Percentiles rank a stretch among this genome's conserved stretches.
phyloP scores from a whole-genome alignment of 2,888 invertebrate species.

The Antitype chi region DNA sequence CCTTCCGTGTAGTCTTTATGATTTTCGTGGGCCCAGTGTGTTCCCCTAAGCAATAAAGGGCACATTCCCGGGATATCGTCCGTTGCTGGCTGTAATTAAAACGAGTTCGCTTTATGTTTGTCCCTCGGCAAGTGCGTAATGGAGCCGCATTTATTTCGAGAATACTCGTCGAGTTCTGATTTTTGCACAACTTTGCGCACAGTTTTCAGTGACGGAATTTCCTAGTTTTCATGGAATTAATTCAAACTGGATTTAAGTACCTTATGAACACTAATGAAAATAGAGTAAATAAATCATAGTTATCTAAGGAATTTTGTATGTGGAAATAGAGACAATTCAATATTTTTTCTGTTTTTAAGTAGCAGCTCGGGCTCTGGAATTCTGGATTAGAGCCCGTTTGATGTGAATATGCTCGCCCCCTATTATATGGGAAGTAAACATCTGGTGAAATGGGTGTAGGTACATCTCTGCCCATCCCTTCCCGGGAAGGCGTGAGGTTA shows the following conservation, averaged over 20 bases:
- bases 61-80: slow-evolving; percentile 55
- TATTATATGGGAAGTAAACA: no score
- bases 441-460: no score
- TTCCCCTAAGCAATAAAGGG: slow-evolving; percentile 54
- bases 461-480: no score
- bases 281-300: not conserved
- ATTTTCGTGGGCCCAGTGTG: slow-evolving; percentile 34
- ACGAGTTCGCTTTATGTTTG: slow-evolving; percentile 47
- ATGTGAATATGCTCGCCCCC: no score
- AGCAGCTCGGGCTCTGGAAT: no score
- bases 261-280: not conserved
- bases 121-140: slow-evolving; percentile 44
- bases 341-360: no score
- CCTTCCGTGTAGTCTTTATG: slow-evolving; percentile 4
- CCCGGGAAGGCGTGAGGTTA: no score
- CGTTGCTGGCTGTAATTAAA: slow-evolving; percentile 63
- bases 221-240: not conserved
- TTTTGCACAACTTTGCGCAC: slow-evolving; percentile 26
- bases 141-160: slow-evolving; percentile 40
- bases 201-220: slow-evolving; percentile 15
- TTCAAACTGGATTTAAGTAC: not conserved
- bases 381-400: no score
- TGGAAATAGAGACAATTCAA: not conserved
- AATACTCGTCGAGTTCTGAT: slow-evolving; percentile 36
- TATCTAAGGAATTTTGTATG: not conserved